These are phyloP conservation scores for Conistra vaccinii DNA, from an alignment of 2,888 invertebrate genomes.

Conservation along the genomic window DNA sequence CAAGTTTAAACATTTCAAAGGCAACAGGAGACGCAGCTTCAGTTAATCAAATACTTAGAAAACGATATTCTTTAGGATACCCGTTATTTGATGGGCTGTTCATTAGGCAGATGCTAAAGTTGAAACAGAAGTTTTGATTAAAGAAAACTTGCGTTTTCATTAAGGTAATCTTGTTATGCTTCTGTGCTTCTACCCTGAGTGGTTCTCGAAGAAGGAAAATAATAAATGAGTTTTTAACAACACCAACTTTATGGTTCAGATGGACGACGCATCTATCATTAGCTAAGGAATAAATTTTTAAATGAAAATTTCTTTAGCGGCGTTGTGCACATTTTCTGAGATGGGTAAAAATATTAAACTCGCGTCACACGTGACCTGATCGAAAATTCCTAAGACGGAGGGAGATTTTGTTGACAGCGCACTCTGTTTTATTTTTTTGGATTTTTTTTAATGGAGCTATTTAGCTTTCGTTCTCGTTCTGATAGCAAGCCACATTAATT, in stretches of 20 bases:
- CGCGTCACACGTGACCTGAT: no score
- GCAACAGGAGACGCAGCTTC: constrained; percentile 36
- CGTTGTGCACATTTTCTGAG: no score
- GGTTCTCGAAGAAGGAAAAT: neutral
- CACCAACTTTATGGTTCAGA: neutral
- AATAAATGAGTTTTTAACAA: neutral
- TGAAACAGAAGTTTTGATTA: constrained; percentile 51
- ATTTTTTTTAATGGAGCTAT: no score
- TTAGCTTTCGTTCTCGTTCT: no score
- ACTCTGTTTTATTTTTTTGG: no score
- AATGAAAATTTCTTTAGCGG: no score
- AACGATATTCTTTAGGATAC: constrained; percentile 60
- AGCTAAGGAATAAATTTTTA: no score
- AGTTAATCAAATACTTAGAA: constrained; percentile 58
- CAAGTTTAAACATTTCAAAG: constrained; percentile 53
- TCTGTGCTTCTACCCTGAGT: neutral
- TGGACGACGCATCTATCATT: neutral
- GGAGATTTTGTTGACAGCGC: no score
- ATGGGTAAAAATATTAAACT: no score
- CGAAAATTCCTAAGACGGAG: no score
- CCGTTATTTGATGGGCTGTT: constrained; percentile 60
- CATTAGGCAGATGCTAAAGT: constrained; percentile 36
- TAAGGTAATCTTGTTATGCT: constrained; percentile 11
- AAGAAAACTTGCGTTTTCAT: constrained; percentile 15
- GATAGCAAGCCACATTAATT: no score